Evolutionary conservation across 2,797 vertebrate species (phyloP).

Genomic region (Crenuchus spilurus): DNA sequence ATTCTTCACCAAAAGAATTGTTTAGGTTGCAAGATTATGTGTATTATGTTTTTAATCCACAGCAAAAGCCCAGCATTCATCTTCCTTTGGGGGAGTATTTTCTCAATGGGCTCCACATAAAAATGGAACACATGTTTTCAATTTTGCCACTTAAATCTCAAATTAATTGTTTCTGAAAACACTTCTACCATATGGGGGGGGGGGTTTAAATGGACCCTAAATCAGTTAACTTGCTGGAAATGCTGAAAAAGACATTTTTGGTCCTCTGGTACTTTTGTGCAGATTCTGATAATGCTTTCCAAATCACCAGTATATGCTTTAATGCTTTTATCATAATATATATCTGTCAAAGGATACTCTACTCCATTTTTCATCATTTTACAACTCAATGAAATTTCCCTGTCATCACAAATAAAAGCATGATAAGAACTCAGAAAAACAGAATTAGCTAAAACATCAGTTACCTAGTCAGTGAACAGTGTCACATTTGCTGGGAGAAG

Average conservation of each 20-base stretch:
- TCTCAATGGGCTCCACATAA: not conserved
- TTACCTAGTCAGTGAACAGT: slow-evolving; percentile 8
- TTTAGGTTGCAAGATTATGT: not conserved
- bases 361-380: not conserved
- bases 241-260: not conserved
- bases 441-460: slow-evolving; percentile 22
- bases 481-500: slow-evolving; percentile 7
- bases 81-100: not conserved
- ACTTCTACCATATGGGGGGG: too few relatives aligned
- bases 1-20: not conserved
- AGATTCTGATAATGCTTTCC: not conserved
- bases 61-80: not conserved
- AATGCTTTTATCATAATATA: not conserved
- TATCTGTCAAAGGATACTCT: not conserved
- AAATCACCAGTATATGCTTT: not conserved
- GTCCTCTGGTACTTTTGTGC: not conserved
- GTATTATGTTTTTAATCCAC: not conserved
- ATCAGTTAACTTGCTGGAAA: not conserved
- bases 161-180: too few relatives aligned
- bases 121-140: too few relatives aligned
- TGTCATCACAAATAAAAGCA: slow-evolving; percentile 11
- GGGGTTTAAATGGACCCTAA: not conserved
- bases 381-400: slow-evolving; percentile 19
- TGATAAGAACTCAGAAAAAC: slow-evolving; percentile 10
- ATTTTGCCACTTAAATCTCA: not conserved